Base-by-base conservation (phyloP, 2,888 invertebrate genomes). In the Mongoloraphidia duomilia region DNA sequence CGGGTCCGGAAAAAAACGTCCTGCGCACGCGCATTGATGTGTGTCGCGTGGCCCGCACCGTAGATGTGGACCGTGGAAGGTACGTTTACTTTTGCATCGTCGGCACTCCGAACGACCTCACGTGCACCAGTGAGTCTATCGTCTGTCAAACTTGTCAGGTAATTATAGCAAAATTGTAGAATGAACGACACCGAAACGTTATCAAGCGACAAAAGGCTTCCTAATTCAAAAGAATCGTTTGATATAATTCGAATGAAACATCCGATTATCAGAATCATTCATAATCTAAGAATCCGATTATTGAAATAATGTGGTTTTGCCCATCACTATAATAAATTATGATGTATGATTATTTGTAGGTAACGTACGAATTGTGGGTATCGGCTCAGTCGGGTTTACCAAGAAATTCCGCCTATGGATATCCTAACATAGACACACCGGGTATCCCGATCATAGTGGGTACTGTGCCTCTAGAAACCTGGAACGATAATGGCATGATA, bases 361-460 rank as follows among this genome's bases (percentile, higher is more conserved):
- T 60, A 8, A 55, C 56, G 26, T 61, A 61, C 37, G 61, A 61
- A 56, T 53, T 58, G 3, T 61, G 61, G 61, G 56, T 46, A 12
- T 56, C 56, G 1, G 34, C 58, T 2, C 55, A 61, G 53, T 59
- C 57, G 4, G 52, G 57, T n/a, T 48, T 60, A 34, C 57, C 57
- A 9, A 49, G 54, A 8, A 56, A 58, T 44, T 51, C 54, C 34
- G 54, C 55, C 8, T 59, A 54, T 26, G 60, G 60, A 3, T 60
- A 60, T 51, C 60, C 61, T 9, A 60, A 60, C 45, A 57, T 60
- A 10, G 57, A 59, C 38, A 54, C 58, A 4, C 59, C 59, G 0
- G 60, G 58, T 8, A 57, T 60, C 34, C 59, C 61, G 5, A 45
- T 61, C 12, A 59, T 61, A 33, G 55, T 61, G 38, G 61, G 61